Conservation (phyloP, 2,888 invertebrate species). For the Acheta domesticus region DNA sequence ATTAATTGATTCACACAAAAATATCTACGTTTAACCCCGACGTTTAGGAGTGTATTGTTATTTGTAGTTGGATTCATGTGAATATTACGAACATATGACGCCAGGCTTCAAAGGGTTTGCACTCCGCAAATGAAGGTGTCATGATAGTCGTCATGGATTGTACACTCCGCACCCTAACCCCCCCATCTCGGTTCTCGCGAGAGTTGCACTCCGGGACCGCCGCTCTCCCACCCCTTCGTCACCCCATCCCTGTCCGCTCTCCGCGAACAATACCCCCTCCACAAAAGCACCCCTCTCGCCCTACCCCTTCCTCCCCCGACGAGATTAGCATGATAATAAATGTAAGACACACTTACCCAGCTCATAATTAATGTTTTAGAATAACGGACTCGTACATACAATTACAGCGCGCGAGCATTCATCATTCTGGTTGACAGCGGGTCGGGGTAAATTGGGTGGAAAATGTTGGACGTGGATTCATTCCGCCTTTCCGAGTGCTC, state of each 20-base stretch:
- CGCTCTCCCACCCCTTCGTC: background rate
- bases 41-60: too few relatives aligned
- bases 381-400: background rate
- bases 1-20: too few relatives aligned
- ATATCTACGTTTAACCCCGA: too few relatives aligned
- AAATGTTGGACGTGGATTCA: background rate
- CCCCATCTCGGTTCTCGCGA: background rate
- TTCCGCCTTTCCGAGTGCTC: background rate
- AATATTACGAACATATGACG: too few relatives aligned
- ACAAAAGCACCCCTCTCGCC: background rate
- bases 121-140: too few relatives aligned
- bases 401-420: background rate
- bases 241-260: background rate
- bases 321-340: conserved; percentile 18
- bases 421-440: background rate
- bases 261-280: background rate
- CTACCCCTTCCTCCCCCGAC: background rate
- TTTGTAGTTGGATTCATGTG: too few relatives aligned
- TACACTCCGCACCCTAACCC: background rate
- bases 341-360: background rate
- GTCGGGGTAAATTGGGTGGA: background rate
- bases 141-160: too few relatives aligned
- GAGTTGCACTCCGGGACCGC: background rate
- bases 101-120: too few relatives aligned
- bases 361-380: conserved; percentile 18